A percentile compares a stretch with the other conserved stretches of the same genome.
phyloP scores from a whole-genome alignment of 2,797 vertebrate species.

The Mareca penelope region DNA sequence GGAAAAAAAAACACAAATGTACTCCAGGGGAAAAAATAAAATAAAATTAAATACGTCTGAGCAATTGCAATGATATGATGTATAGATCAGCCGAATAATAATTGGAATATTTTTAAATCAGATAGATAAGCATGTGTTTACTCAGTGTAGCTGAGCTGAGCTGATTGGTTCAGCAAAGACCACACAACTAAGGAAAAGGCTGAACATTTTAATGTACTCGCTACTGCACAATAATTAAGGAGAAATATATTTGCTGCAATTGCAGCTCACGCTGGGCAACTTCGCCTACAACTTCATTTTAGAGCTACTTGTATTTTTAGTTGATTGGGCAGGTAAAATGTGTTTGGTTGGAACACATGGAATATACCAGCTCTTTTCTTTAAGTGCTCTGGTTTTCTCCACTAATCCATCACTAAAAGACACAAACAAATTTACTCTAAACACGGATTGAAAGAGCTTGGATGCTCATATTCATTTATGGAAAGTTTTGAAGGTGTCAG shows the following conservation, averaged over 20 bases:
- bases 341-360: background rate
- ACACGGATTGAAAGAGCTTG: background rate
- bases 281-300: background rate
- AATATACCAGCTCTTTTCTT: background rate
- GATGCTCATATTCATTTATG: background rate
- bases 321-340: background rate
- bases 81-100: background rate
- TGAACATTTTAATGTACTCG: background rate
- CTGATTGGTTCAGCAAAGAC: background rate
- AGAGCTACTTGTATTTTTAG: background rate
- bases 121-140: background rate
- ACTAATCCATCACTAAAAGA: background rate
- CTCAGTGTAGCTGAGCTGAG: background rate
- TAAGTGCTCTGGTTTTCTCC: background rate
- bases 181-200: background rate
- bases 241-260: slow-evolving; percentile 13
- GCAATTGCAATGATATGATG: background rate
- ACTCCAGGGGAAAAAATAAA: background rate
- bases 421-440: background rate
- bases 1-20: background rate
- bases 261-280: slow-evolving; percentile 9
- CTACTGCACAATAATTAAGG: background rate
- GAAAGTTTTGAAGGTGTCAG: background rate
- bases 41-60: background rate
- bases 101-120: background rate